A percentile compares a stretch with the other conserved stretches of the same genome.
Evolutionary conservation across 2,113 vertebrate genomes (phyloP).

Genomic region (Sapayoa aenigma): DNA sequence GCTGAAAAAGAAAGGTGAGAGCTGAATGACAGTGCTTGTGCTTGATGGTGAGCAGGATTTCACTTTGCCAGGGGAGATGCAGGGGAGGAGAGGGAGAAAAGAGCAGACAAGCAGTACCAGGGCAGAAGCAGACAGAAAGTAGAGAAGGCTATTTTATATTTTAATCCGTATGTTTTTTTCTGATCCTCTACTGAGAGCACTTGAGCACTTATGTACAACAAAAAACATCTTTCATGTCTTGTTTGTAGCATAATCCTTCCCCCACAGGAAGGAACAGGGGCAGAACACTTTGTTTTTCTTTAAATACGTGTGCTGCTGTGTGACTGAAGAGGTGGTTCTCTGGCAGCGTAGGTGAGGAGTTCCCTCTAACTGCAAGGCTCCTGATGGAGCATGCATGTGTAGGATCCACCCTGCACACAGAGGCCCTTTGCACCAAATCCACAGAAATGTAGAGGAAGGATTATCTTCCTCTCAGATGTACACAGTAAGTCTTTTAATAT

Average conservation of each 20-base stretch:
- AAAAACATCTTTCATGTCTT: not conserved
- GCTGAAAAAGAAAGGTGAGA: not conserved
- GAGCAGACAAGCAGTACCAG: not conserved
- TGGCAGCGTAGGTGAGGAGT: not conserved
- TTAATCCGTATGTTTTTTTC: not conserved
- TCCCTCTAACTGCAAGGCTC: fast-evolving
- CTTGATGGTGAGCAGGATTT: not conserved
- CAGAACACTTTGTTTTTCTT: not conserved
- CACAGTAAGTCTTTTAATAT: not conserved
- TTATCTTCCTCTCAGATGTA: not conserved
- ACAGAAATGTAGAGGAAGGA: not conserved
- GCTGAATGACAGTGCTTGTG: not conserved
- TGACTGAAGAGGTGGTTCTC: not conserved
- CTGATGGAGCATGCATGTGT: fast-evolving
- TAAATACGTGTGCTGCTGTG: not conserved
- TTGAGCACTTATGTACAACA: not conserved
- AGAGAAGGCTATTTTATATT: not conserved
- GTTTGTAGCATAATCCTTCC: not conserved
- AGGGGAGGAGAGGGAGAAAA: not conserved
- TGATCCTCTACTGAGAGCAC: not conserved
- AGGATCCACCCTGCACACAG: not conserved
- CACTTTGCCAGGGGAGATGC: not conserved
- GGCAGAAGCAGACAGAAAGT: not conserved
- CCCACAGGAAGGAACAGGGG: not conserved
- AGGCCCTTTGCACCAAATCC: not conserved